Evolutionary conservation across 1,140 invertebrate species (phyloP), one percentile per base, ranked within the genome.

Genomic region (Antheraea pernyi): DNA sequence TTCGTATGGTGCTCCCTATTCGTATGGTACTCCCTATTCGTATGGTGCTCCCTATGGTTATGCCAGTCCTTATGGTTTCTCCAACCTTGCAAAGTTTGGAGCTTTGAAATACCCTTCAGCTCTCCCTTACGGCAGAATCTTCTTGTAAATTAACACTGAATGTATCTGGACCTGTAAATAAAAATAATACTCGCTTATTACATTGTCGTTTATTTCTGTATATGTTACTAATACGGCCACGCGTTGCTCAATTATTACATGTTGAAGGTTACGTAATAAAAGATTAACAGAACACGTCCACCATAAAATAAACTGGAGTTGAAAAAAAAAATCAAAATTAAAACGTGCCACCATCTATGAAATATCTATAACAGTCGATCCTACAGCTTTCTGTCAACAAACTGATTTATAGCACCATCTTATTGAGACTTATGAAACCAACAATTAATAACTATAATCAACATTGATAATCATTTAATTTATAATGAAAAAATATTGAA

Each of bases 1-100:
- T n/a, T n/a, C n/a, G 39, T 76, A 72, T 58, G 65, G 72, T 6
- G 65, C 78, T 19, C 63, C 74, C 19, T 61, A 61, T 30, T 19
- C 19, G 62, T 65, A 61, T 16, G 11, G 9, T 59, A 1, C 39
- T 42, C 39, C 39, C 39, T 42, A 42, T 7, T 2, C 39, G 39
- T 42, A 30, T 30, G 4, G 22, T 30, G 22, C 22, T 30, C 22
- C 22, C 22, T 30, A 30, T 30, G 22, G 1, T 22, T 71, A 72
- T 19, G 65, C 70, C 13, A 62, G 73, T 46, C 65, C 72, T 37
- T 72, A 72, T 18, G 61, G 70, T 8, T 46, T 65, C 4, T 10
- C 39, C 16, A n/a, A 18, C 36, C 39, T 37, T 19, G 68, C 30
- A 46, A 73, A 59, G 10, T 65, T 63, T 10, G 68, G 68, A 19